A percentile compares a stretch with the other conserved stretches of the same genome.
phyloP scores from a whole-genome alignment of 2,113 vertebrate species.

The Forbesichthys papilliferus region DNA sequence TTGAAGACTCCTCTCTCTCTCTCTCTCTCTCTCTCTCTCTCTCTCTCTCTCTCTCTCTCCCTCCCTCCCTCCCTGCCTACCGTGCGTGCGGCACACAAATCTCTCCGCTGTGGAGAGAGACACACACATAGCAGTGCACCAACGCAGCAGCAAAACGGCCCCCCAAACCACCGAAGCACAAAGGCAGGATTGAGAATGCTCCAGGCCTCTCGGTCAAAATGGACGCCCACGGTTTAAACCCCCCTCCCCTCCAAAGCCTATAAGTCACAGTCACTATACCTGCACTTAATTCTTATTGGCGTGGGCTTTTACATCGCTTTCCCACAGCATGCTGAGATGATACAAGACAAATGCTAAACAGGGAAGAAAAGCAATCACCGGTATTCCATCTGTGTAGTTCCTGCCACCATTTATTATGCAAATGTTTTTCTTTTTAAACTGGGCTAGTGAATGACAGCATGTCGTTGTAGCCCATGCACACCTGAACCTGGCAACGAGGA shows the following conservation, averaged over 20 bases:
- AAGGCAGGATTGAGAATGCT: constrained; percentile 53
- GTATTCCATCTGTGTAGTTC: background rate
- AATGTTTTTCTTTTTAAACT: background rate
- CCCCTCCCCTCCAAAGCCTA: background rate
- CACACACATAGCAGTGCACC: constrained; percentile 55
- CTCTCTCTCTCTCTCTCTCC: too few relatives aligned
- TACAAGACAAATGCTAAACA: background rate
- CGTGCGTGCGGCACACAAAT: constrained; percentile 45
- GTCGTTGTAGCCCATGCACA: too few relatives aligned
- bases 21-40: background rate
- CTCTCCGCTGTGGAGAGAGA: constrained; percentile 54
- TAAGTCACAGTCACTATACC: background rate
- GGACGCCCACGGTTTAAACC: constrained; percentile 3
- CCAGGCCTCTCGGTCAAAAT: constrained; percentile 47
- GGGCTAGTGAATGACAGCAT: background rate
- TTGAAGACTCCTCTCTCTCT: constrained; percentile 55
- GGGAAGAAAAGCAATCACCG: background rate
- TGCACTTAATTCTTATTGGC: constrained; percentile 5
- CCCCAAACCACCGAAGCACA: constrained; percentile 38
- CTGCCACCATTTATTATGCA: background rate
- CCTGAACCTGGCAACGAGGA: too few relatives aligned
- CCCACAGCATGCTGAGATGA: background rate
- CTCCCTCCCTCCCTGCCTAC: constrained; percentile 40
- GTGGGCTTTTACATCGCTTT: constrained; percentile 10
- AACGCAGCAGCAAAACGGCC: constrained; percentile 50